Evolutionary conservation across 2,797 vertebrate species (phyloP).

Genomic region (Poliocrania exsul): DNA sequence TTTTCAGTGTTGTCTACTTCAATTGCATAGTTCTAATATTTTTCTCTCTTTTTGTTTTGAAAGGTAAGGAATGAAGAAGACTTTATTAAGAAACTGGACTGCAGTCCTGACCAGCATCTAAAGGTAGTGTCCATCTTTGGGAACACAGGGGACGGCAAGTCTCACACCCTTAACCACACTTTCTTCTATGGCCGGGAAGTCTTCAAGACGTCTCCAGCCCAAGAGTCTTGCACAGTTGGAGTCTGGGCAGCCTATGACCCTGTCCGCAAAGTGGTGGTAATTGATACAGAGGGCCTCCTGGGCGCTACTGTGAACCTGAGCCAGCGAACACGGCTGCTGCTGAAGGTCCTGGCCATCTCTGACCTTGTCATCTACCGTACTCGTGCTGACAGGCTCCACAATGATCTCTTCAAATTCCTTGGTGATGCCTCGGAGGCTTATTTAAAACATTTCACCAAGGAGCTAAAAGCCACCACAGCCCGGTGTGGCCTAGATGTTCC

Average conservation of each 20-base stretch:
- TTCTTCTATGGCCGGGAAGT: slow-evolving; percentile 97
- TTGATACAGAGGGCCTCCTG: slow-evolving; percentile 96
- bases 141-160: slow-evolving; percentile 98
- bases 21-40: background rate
- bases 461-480: slow-evolving; percentile 95
- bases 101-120: slow-evolving; percentile 90
- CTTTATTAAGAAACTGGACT: slow-evolving; percentile 90
- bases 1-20: background rate
- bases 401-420: slow-evolving; percentile 98
- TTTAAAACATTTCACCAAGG: slow-evolving; percentile 95
- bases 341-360: slow-evolving; percentile 97
- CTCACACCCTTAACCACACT: slow-evolving; percentile 98
- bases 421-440: slow-evolving; percentile 98
- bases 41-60: background rate
- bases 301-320: slow-evolving; percentile 94
- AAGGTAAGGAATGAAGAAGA: slow-evolving; percentile 93
- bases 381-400: slow-evolving; percentile 95
- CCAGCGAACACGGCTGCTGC: slow-evolving; percentile 93
- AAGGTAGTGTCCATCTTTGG: slow-evolving; percentile 99
- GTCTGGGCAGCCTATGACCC: slow-evolving; percentile 98
- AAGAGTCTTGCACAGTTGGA: slow-evolving; percentile 97
- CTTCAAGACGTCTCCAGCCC: slow-evolving; percentile 95
- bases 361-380: slow-evolving; percentile 97
- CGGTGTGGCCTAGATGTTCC: slow-evolving; percentile 97
- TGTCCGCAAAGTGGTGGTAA: slow-evolving; percentile 90